Evolutionary conservation across 1,140 invertebrate genomes (phyloP), one percentile per base, ranked within the genome.

Genomic region (Drosophila tsacasi): DNA sequence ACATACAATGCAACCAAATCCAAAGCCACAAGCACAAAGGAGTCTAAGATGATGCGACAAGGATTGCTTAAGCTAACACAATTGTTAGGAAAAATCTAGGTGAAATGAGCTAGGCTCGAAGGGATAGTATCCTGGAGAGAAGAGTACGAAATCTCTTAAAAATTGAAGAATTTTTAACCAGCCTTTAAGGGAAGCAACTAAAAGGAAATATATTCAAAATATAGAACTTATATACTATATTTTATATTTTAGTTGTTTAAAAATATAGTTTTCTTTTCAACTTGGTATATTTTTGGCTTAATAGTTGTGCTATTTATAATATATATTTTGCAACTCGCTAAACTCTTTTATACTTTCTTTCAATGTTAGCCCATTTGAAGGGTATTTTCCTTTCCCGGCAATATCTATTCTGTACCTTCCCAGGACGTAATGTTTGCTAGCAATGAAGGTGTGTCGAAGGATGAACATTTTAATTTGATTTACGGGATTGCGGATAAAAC

Each of bases 381-480:
- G 52, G 35, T 42, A 72, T 27, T 49, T 25, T 17, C 19, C 10
- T 23, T 23, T 7, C 32, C 60, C 60, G 58, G 83, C 46, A 83
- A 80, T 67, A 59, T 42, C 44, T 12, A 42, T 39, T 54, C 30
- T 39, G 32, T 59, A 46, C 44, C 39, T 35, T 17, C 19, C 63
- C 19, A 25, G 30, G n/a, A 25, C 60, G 19, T 54, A n/a, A n/a
- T n/a, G n/a, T n/a, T n/a, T n/a, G n/a, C n/a, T n/a, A n/a, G n/a
- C n/a, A n/a, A n/a, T n/a, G n/a, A n/a, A n/a, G n/a, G n/a, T n/a
- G n/a, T n/a, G 47, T 46, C 57, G 74, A 79, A 79, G 85, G 64
- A 83, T 81, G 82, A 76, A 71, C 71, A 80, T 67, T 90, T 90
- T 90, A 90, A 90, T 90, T 90, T 90, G 85, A 90, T 90, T 90